Percentiles rank a stretch among this genome's conserved stretches.
Conservation (phyloP, 1,140 invertebrate species). For the Drosophila lacteicornis region DNA sequence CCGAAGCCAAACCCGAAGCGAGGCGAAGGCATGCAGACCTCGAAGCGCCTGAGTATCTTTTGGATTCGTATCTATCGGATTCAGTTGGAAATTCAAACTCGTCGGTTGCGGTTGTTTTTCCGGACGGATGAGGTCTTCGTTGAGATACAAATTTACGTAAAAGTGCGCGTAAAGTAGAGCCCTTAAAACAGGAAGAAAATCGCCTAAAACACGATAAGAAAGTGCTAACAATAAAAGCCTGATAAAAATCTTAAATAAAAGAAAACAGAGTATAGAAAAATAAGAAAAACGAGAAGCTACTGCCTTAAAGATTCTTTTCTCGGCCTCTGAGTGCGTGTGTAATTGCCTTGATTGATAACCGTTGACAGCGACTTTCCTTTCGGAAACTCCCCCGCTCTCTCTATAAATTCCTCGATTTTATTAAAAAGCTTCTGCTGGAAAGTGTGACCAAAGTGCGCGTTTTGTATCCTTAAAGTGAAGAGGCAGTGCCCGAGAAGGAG, state of each 20-base stretch:
- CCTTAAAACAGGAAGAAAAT: constrained; percentile 2
- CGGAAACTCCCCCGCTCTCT: not conserved
- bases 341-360: constrained; percentile 54
- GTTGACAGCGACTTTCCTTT: constrained; percentile 37
- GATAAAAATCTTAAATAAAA: not conserved
- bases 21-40: not conserved
- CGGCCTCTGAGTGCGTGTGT: constrained; percentile 12
- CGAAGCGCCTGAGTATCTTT: not conserved
- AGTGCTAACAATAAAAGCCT: constrained; percentile 12
- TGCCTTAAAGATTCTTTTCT: constrained; percentile 14
- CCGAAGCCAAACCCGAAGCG: not conserved
- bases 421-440: constrained; percentile 35
- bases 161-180: constrained; percentile 18
- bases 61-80: not conserved
- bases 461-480: constrained; percentile 35
- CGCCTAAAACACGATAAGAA: not conserved
- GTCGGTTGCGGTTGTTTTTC: constrained; percentile 58
- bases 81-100: constrained; percentile 60
- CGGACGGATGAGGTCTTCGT: constrained; percentile 6
- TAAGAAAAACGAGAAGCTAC: not conserved
- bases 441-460: constrained; percentile 62
- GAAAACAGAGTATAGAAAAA: constrained; percentile 10
- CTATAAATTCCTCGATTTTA: constrained; percentile 30
- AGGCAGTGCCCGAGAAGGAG: not conserved
- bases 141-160: constrained; percentile 43